Conservation (phyloP, 2,113 vertebrate genomes). For the Tragelaphus buxtoni region DNA sequence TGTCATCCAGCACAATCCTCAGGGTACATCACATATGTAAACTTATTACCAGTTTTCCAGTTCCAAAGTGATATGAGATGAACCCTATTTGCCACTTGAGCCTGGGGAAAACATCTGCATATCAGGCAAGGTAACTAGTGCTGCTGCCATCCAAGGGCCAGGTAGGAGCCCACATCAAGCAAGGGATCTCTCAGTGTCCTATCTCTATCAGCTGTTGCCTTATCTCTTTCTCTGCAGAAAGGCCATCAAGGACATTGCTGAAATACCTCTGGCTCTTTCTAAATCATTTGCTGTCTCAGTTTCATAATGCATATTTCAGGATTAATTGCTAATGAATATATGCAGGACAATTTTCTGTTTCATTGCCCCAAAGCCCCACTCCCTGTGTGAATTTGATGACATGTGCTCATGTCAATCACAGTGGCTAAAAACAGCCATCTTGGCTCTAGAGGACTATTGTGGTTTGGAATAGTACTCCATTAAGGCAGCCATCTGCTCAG, state of each 20-base stretch:
- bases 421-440: conserved; percentile 31
- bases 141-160: background rate
- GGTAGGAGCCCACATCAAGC: background rate
- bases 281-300: background rate
- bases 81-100: background rate
- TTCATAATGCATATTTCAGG: background rate
- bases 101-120: background rate
- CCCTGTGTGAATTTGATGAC: conserved; percentile 23
- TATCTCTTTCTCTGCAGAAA: background rate
- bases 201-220: background rate
- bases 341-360: conserved; percentile 29
- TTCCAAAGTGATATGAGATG: background rate
- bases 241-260: background rate
- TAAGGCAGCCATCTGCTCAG: conserved; percentile 35
- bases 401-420: background rate
- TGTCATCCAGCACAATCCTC: background rate
- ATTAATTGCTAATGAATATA: conserved; percentile 14
- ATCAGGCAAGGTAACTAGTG: background rate
- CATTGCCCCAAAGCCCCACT: background rate
- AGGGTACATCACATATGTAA: background rate
- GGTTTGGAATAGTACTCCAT: conserved; percentile 10
- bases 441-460: background rate
- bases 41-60: background rate
- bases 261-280: conserved; percentile 15
- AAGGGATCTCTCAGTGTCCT: background rate